phyloP scores from a whole-genome alignment of 2,888 invertebrate genomes.

The Ctenicera cuprea region DNA sequence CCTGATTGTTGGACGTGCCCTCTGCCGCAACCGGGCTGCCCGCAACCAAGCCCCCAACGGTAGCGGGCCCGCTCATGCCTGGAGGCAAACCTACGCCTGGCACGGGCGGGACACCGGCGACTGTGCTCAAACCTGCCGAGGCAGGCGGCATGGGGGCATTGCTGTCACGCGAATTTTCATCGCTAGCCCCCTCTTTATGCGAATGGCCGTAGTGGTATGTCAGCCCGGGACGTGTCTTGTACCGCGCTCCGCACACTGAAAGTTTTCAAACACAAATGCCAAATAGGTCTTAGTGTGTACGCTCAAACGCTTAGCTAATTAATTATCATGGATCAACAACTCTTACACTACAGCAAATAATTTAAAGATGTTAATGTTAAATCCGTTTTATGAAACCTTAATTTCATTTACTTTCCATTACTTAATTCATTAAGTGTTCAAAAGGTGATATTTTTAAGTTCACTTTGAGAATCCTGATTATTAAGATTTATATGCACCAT shows the following conservation, averaged over 20 bases:
- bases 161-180: constrained; percentile 73
- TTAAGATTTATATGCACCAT: no score
- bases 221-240: constrained; percentile 96
- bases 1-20: constrained; percentile 59
- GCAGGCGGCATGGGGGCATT: constrained; percentile 67
- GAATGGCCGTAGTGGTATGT: constrained; percentile 97
- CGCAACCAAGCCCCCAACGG: constrained; percentile 49
- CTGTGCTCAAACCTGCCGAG: constrained; percentile 60
- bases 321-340: constrained; percentile 7
- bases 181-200: constrained; percentile 80
- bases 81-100: constrained; percentile 41
- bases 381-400: no score
- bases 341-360: constrained; percentile 9
- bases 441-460: no score
- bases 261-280: constrained; percentile 61
- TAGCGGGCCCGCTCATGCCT: constrained; percentile 49
- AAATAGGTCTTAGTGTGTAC: constrained; percentile 60
- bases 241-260: constrained; percentile 95
- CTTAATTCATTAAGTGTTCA: no score
- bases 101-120: constrained; percentile 43
- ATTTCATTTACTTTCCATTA: no score
- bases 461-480: no score
- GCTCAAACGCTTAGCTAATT: constrained; percentile 63
- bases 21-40: constrained; percentile 63
- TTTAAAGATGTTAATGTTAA: not conserved